Base-by-base conservation (phyloP, 2,113 vertebrate species). In the Perccottus glenii region DNA sequence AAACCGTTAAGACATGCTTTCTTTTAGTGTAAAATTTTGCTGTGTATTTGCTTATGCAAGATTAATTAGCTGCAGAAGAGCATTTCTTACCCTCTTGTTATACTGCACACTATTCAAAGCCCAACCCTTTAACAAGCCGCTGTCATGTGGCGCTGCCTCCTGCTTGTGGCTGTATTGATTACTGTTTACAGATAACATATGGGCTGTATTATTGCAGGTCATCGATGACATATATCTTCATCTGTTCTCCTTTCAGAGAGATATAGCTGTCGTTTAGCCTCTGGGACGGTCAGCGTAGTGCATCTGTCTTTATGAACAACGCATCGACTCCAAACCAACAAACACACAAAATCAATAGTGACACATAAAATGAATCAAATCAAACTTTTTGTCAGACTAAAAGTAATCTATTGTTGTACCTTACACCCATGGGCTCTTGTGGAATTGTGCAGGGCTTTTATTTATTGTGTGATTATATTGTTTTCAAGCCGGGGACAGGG, bases 171-270 rank as follows among this genome's bases (percentile, higher is more conserved):
- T 9, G 49, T n/a, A 81, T 84, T 60, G 80, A 87, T 78, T 70
- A 61, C 58, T 67, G 60, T 64, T 73, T 50, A 62, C 14, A 73
- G 81, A 51, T 64, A 71, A 84, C 62, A 66, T 56, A 51, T 66
- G 56, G 53, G 53, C 67, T 82, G 72, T 71, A 92, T 93, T 89
- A 89, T 83, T 76, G 64, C 56, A 78, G 75, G 62, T 63, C 78
- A 67, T 75, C 83, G 82, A 84, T 81, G 64, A 43, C 90, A 94
- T 95, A 87, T 88, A 93, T 95, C 93, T 94, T 92, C 90, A 94
- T 94, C 84, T 74, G 77, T 48, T 82, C 81, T 82, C 85, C 76
- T 91, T 74, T 93, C 92, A 90, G 67, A 92, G 90, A 87, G 87
- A 93, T 91, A 93, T 93, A 92, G 79, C 83, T 73, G 55, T 88